These are phyloP conservation scores for Embidobia sp. DNA, from an alignment of 2,888 invertebrate species.

Conservation along the genomic window DNA sequence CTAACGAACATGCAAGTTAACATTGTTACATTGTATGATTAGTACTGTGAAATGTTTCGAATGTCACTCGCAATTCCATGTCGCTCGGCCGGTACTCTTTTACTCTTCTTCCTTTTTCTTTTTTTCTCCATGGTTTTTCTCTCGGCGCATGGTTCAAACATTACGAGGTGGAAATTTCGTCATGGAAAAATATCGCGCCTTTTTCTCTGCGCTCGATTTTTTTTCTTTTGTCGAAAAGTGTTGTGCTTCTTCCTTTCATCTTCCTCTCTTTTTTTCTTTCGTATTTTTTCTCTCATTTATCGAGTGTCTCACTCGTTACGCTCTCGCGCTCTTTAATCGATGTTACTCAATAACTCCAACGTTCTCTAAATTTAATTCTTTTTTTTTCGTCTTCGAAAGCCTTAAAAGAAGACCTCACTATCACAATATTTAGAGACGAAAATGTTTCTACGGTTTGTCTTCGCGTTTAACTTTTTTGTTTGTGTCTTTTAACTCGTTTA, in stretches of 20 bases:
- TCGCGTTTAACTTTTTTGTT: conserved; percentile 1
- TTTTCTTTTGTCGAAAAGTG: conserved; percentile 34
- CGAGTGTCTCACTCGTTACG: not conserved
- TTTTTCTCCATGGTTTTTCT: conserved; percentile 4
- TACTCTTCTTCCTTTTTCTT: not conserved
- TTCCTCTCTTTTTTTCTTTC: not conserved
- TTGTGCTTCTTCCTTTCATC: conserved; percentile 17
- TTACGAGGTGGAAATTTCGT: conserved; percentile 57
- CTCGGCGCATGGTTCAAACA: conserved; percentile 40
- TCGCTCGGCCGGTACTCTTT: conserved; percentile 35
- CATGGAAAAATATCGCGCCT: conserved; percentile 58
- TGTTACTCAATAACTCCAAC: conserved; percentile 31
- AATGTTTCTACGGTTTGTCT: conserved; percentile 5
- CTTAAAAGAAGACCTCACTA: conserved; percentile 37
- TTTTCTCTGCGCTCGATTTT: conserved; percentile 3
- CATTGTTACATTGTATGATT: conserved; percentile 67
- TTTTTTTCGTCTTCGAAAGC: conserved; percentile 34
- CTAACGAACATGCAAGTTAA: conserved; percentile 70
- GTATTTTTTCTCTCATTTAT: not conserved
- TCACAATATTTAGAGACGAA: conserved; percentile 38
- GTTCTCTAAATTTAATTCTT: no score
- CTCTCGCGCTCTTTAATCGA: conserved; percentile 2
- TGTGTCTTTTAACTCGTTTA: conserved; percentile 25
- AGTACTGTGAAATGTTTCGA: conserved; percentile 67
- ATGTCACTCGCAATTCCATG: conserved; percentile 64